A percentile compares a stretch with the other conserved stretches of the same genome.
Evolutionary conservation across 1,140 invertebrate species (phyloP).

Genomic region (Eumaeus atala): DNA sequence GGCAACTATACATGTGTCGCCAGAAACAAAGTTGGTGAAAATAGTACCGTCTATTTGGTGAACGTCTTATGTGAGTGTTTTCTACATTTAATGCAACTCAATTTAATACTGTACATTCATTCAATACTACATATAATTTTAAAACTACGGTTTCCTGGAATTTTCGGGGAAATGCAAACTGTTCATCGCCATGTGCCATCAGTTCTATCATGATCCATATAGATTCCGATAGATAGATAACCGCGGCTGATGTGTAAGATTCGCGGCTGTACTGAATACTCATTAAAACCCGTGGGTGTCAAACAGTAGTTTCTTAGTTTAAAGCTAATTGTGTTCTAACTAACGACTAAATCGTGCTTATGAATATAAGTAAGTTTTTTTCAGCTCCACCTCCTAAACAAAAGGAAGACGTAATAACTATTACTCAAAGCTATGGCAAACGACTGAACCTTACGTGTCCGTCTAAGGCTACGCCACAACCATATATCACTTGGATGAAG

Average conservation of each 20-base stretch:
- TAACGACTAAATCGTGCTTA: too few relatives aligned
- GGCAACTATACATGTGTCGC: conserved; percentile 68
- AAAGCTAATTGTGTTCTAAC: too few relatives aligned
- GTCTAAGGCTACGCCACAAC: conserved; percentile 41
- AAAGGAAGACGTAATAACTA: conserved; percentile 39
- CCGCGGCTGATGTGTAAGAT: too few relatives aligned
- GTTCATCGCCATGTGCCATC: too few relatives aligned
- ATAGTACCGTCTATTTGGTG: conserved; percentile 47
- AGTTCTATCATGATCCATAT: too few relatives aligned
- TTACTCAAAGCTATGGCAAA: conserved; percentile 26
- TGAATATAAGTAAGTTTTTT: conserved; percentile 13
- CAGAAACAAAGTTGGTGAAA: conserved; percentile 52
- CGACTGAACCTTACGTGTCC: conserved; percentile 53
- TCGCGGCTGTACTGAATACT: too few relatives aligned
- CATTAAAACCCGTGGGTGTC: too few relatives aligned
- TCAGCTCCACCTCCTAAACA: conserved; percentile 51
- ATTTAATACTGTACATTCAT: not conserved
- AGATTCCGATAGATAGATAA: too few relatives aligned
- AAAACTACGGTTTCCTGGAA: not conserved
- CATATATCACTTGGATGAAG: conserved; percentile 55
- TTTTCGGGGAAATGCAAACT: too few relatives aligned
- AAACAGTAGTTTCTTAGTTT: too few relatives aligned
- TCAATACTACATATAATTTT: conserved; percentile 7
- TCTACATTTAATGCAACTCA: not conserved
- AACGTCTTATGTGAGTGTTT: conserved; percentile 56